Conservation (phyloP, 2,113 vertebrate species). For the Andinoacara biseriatus region DNA sequence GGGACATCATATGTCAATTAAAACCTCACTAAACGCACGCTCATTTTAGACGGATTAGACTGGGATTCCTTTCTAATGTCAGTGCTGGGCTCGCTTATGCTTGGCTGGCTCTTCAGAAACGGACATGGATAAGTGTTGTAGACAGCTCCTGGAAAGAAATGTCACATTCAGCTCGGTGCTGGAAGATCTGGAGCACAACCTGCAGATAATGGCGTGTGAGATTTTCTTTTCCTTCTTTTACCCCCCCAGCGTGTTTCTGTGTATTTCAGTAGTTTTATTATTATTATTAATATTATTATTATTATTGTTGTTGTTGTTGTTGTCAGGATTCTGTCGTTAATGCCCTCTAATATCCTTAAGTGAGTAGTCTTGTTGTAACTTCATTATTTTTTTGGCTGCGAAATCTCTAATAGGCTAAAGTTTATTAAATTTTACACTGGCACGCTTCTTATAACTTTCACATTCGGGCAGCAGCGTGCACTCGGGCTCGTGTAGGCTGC, state of each 20-base stretch:
- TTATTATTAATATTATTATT: background rate
- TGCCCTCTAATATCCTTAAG: background rate
- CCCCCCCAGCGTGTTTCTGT: background rate
- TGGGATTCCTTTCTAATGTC: background rate
- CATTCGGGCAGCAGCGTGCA: background rate
- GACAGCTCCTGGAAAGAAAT: slow-evolving; percentile 23
- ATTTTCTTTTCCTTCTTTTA: rapidly evolving
- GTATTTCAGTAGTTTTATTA: background rate
- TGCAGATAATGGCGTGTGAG: background rate
- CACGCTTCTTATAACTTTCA: background rate
- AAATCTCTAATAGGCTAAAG: background rate
- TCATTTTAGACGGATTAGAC: background rate
- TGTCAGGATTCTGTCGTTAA: background rate
- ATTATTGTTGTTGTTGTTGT: too few species aligned
- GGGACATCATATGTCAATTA: background rate
- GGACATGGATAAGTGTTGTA: background rate
- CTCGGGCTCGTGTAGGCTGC: background rate
- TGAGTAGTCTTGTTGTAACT: background rate
- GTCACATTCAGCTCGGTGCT: background rate
- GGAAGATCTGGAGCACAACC: background rate
- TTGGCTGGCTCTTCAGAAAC: background rate
- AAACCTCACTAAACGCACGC: background rate
- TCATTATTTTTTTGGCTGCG: background rate
- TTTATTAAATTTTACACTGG: background rate
- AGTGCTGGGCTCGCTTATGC: background rate